Conservation (phyloP, 2,113 vertebrate genomes). For the Benitochromis conjunctus region DNA sequence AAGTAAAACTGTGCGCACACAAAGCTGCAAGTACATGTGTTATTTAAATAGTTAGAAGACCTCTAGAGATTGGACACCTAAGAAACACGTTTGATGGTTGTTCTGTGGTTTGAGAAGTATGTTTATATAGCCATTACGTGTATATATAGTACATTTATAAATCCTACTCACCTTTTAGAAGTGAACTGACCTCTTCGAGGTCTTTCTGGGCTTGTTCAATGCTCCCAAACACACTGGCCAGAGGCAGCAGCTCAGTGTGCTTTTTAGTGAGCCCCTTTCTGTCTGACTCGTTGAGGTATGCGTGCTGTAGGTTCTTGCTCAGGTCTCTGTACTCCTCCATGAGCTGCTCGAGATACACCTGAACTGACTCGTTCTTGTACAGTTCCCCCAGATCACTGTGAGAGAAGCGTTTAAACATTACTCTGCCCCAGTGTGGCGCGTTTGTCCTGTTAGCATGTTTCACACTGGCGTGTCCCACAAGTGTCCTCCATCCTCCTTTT, state of each 20-base stretch:
- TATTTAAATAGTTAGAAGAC: not conserved
- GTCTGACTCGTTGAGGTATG: slow-evolving; percentile 43
- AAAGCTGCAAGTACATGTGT: not conserved
- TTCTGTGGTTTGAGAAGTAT: not conserved
- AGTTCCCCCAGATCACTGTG: slow-evolving; percentile 21
- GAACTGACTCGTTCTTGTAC: slow-evolving; percentile 28
- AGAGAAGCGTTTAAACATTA: not conserved
- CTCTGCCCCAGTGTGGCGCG: not conserved
- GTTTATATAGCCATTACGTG: not conserved
- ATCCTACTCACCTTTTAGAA: slow-evolving; percentile 46
- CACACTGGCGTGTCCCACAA: not conserved
- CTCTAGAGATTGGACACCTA: not conserved
- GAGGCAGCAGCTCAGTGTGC: slow-evolving; percentile 42
- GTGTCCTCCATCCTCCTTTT: slow-evolving; percentile 18
- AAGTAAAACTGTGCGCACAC: not conserved
- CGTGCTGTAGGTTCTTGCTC: slow-evolving; percentile 22
- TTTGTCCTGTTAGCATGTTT: not conserved
- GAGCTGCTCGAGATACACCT: slow-evolving; percentile 41
- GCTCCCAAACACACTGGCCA: slow-evolving; percentile 4
- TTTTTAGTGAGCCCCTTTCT: slow-evolving; percentile 33
- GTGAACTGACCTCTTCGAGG: slow-evolving; percentile 42
- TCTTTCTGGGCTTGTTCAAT: slow-evolving; percentile 34
- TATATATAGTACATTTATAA: not conserved
- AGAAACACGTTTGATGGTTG: not conserved
- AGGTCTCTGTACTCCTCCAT: slow-evolving; percentile 36